Evolutionary conservation across 2,113 vertebrate species (phyloP).

Genomic region (Erpornis zantholeuca): DNA sequence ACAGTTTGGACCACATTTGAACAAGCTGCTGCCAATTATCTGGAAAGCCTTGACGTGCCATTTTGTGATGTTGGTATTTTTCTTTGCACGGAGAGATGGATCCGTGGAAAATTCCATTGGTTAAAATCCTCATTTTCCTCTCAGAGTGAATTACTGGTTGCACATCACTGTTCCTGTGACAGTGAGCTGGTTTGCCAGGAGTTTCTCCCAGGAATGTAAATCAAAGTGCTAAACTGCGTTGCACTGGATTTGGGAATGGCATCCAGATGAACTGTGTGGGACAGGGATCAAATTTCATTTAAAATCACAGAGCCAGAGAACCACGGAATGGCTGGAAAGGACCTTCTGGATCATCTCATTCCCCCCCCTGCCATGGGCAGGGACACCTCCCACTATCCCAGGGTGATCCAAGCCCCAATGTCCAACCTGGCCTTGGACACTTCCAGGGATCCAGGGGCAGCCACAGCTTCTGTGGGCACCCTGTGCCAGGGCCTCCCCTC

Average conservation of each 20-base stretch:
- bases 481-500: fast-evolving
- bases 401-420: fast-evolving
- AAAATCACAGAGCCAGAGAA: neutral
- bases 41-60: neutral
- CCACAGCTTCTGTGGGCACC: fast-evolving
- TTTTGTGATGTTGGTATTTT: neutral
- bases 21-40: neutral
- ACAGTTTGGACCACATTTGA: neutral
- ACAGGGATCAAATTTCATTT: neutral
- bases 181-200: neutral
- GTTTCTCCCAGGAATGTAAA: neutral
- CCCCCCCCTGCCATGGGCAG: neutral
- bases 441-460: neutral
- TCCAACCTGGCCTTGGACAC: neutral
- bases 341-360: fast-evolving
- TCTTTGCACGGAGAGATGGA: neutral
- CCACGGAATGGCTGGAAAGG: neutral
- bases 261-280: neutral
- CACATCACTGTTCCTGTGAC: neutral
- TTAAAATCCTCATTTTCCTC: neutral
- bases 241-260: neutral
- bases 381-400: fast-evolving
- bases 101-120: neutral
- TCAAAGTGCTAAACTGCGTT: neutral
- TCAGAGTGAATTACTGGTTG: neutral